Conservation (phyloP, 2,797 vertebrate genomes). For the Gymnoscopelus microlampas region DNA sequence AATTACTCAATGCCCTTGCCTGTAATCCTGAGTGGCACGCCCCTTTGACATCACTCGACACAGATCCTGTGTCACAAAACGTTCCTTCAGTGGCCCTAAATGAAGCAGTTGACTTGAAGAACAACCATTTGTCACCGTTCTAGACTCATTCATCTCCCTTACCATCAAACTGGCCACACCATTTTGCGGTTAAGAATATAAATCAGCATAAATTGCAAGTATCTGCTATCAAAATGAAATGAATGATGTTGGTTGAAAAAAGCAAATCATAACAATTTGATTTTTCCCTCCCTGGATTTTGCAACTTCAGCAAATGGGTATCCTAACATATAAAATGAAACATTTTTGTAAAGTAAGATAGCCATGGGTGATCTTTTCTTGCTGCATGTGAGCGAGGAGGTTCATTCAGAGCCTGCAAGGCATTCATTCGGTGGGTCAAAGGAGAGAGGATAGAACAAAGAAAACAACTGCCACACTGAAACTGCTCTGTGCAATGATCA, state of each 20-base stretch:
- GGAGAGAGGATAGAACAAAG: slow-evolving; percentile 36
- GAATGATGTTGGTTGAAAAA: no score
- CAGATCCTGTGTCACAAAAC: slow-evolving; percentile 37
- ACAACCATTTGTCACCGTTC: background rate
- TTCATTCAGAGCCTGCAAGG: slow-evolving; percentile 54
- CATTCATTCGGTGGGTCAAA: slow-evolving; percentile 58
- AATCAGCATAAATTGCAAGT: no score
- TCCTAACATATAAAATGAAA: slow-evolving; percentile 45
- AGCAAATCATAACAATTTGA: slow-evolving; percentile 37
- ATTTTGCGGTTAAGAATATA: background rate
- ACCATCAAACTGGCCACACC: background rate
- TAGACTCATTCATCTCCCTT: background rate
- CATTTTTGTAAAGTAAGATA: slow-evolving; percentile 37
- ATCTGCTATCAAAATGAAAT: no score
- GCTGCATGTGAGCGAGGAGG: slow-evolving; percentile 45
- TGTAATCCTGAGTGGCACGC: slow-evolving; percentile 65
- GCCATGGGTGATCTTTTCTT: slow-evolving; percentile 40
- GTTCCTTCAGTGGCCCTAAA: background rate
- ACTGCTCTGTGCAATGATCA: slow-evolving; percentile 13
- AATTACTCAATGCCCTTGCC: slow-evolving; percentile 49
- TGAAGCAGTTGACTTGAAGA: slow-evolving; percentile 1
- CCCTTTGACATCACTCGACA: slow-evolving; percentile 62
- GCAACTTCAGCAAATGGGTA: slow-evolving; percentile 16
- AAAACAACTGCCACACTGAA: slow-evolving; percentile 34
- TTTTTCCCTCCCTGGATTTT: slow-evolving; percentile 37